These are phyloP conservation scores for Carcharodon carcharias DNA, from an alignment of 2,797 vertebrate genomes.

Conservation along the genomic window DNA sequence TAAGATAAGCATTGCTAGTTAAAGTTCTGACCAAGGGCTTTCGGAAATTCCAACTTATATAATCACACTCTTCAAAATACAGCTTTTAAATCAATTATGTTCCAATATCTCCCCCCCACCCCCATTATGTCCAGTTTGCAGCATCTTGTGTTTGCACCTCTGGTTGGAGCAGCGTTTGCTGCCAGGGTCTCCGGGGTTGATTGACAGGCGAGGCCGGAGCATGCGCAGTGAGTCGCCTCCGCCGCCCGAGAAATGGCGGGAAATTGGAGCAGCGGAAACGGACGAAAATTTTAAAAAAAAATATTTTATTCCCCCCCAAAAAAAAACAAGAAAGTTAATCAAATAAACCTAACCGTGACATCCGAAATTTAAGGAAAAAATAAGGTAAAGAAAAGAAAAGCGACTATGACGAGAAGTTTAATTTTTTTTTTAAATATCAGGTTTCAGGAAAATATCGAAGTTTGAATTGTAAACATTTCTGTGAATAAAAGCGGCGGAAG, in stretches of 20 bases:
- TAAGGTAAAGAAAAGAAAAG: not conserved
- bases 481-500: not conserved
- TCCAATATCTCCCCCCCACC: not conserved
- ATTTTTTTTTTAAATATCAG: not conserved
- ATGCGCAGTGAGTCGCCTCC: not conserved
- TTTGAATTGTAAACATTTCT: not conserved
- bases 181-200: not conserved
- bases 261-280: conserved; percentile 30
- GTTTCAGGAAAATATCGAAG: not conserved
- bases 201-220: not conserved
- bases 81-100: too few relatives aligned
- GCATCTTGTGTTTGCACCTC: not conserved
- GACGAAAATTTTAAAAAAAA: not conserved
- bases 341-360: not conserved
- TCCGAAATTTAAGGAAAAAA: not conserved
- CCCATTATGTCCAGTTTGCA: not conserved
- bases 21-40: not conserved
- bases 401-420: not conserved
- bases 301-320: not conserved
- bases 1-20: not conserved
- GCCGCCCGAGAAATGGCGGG: conserved; percentile 31
- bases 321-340: not conserved
- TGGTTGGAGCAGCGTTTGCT: not conserved
- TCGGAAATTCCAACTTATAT: not conserved
- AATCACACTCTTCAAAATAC: not conserved